Evolutionary conservation across 2,113 vertebrate species (phyloP).

Genomic region (Morphnarchus princeps): DNA sequence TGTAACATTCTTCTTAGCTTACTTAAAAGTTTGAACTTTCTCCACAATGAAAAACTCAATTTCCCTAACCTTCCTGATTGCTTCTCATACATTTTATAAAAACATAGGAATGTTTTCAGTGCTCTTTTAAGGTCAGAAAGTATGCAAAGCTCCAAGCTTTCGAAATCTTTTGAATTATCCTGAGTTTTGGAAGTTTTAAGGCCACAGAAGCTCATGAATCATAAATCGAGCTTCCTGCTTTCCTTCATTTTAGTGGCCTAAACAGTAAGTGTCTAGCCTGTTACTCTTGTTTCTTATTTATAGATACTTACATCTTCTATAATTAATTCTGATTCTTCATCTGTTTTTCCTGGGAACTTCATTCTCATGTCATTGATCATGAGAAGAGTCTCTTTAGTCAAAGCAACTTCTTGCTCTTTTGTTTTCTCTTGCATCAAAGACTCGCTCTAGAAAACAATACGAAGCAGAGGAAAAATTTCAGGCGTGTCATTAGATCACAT

Average conservation of each 20-base stretch:
- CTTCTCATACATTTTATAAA: conserved; percentile 18
- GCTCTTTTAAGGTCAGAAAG: conserved; percentile 9
- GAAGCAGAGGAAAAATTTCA: conserved; percentile 57
- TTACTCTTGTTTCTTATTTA: not conserved
- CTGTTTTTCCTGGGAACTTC: conserved; percentile 91
- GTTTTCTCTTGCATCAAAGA: conserved; percentile 83
- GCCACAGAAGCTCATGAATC: conserved; percentile 16
- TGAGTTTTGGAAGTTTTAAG: not conserved
- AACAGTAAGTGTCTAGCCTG: not conserved
- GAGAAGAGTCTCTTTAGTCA: conserved; percentile 87
- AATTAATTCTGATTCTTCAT: conserved; percentile 89
- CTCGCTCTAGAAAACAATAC: conserved; percentile 76
- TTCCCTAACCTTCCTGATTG: not conserved
- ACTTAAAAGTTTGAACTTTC: conserved; percentile 19
- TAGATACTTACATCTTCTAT: conserved; percentile 87
- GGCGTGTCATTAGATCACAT: not conserved
- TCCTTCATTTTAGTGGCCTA: not conserved
- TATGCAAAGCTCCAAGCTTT: not conserved
- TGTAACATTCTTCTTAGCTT: not conserved
- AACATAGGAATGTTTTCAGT: conserved; percentile 18
- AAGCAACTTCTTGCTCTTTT: conserved; percentile 88
- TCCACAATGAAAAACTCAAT: not conserved
- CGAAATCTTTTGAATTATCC: not conserved
- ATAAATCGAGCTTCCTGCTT: not conserved
- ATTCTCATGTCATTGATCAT: conserved; percentile 91